Evolutionary conservation across 2,797 vertebrate genomes (phyloP), one percentile per base, ranked within the genome.

Genomic region (Sebastes steindachneri): DNA sequence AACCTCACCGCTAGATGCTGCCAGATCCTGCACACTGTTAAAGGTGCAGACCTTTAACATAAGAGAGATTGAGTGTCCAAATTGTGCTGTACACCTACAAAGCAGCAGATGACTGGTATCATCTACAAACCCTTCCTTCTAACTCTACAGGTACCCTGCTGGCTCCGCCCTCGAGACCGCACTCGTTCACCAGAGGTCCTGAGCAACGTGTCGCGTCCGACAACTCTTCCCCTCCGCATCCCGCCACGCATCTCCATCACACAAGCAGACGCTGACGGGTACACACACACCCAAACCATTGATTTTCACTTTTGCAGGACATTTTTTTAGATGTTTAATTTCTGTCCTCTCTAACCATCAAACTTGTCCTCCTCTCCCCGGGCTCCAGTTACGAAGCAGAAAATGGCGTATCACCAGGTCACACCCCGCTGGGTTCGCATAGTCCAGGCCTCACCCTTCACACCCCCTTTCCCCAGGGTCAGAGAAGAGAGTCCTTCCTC

Each of bases 401-500:
- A 80, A 97, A 97, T 92, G 97, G 97, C 9, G 94, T 96, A 0
- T 96, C 96, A 0, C 96, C 96, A 0, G 95, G 93, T 67, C 96
- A 96, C 88, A 97, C 96, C 82, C 96, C 97, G 1, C 88, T 97
- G 93, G 97, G 97, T 63, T 94, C 92, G 19, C 96, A 97, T 93
- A 97, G 96, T 92, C 97, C 97, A 0, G 96, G 96, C 75, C 95
- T 97, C 85, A 96, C 96, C 70, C 93, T 97, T 63, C 94, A 96
- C 12, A 92, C 97, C 2, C 95, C 95, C 77, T 94, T 92, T 25
- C 93, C 95, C 77, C 92, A 95, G 72, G 95, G 96, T 86, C 97
- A 97, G 93, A 96, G 97, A 26, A 92, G 97, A 5, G 97, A 98
- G 85, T 97, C 97, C 59, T 98, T 98, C 93, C 96, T 97, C 28